Base-by-base conservation (phyloP, 2,797 vertebrate genomes). In the Artibeus jamaicensis region DNA sequence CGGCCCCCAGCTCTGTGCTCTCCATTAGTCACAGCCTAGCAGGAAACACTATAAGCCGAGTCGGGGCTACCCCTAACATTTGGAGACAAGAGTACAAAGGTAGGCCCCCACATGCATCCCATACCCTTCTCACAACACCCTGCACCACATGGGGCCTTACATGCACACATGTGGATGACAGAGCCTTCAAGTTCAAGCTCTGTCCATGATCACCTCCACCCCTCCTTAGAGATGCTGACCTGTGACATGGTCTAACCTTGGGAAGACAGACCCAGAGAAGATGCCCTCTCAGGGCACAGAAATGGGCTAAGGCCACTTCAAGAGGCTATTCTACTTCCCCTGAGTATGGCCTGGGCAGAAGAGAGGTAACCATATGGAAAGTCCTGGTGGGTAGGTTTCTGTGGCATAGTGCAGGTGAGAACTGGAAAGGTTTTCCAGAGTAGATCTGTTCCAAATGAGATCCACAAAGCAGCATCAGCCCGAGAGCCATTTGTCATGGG, bases 71-170 rank as follows among this genome's bases (percentile, higher is more conserved):
- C 53, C 29, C 34, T 78, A 32, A 8, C 0, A 71, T 34, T 29
- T 70, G 44, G 10, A 44, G 22, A 37, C 1, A 5, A 71, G 44
- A 77, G 16, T 16, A 68, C 29, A 62, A 53, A 29, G 11, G 44
- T 34, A 86, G 76, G 24, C 44, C 3, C 29, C 50, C 2, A 71
- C 2, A 8, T 21, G 18, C 26, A 74, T 34, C 12, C 29, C 59
- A 29, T 4, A 9, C 5, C 21, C 50, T 77, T 50, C 89, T 70
- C 0, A 4, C 18, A 65, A 9, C 29, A n/a, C n/a, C 12, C 24
- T 26, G 10, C 0, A n/a, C 24, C 55, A n/a, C 1, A 1, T 1
- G 4, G 32, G 5, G 3, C 7, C 10, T 15, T 0, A 6, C 16
- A 18, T 15, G n/a, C 50, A 78, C 37, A 24, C 1, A 3, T 12